Evolutionary conservation across 2,113 vertebrate species (phyloP), one percentile per base, ranked within the genome.

Genomic region (Eublepharis macularius): DNA sequence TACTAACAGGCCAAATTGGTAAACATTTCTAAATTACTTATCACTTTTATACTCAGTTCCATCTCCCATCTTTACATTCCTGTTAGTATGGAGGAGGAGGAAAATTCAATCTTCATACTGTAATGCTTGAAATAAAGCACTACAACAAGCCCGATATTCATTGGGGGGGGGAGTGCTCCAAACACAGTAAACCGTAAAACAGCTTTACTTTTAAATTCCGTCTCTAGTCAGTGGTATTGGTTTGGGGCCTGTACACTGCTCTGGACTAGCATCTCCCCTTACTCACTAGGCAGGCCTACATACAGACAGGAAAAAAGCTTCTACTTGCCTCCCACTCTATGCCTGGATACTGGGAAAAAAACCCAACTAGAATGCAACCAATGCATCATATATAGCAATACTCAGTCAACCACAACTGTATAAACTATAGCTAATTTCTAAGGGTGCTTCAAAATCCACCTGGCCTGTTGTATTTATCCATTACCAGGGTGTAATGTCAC

Each of bases 71-170:
- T 89, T 76, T 85, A 2, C 60, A 83, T 0, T 0, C 81, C 41
- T 89, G 32, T 84, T 75, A 86, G 78, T 32, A 41, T 36, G 49
- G 60, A 81, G 63, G 83, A 85, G 13, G 34, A 82, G 80, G 87
- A 57, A 92, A 72, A 77, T 81, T 84, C 83, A 90, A 34, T 73
- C 85, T 45, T 79, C 80, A 32, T 13, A 79, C 74, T 36, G 76
- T 78, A 87, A 65, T 49, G 51, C 85, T 90, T 87, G 78, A 36
- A 47, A 83, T 90, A 84, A 92, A 87, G 34, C 41, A 45, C 54
- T 63, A 14, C 54, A 86, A n/a, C n/a, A n/a, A n/a, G 76, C 10
- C 17, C 12, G 54, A 51, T 39, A 51, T 9, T 68, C 76, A 84
- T 54, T 21, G 87, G 32, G 41, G 60, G 2, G 47, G n/a, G 5